Evolutionary conservation across 2,113 vertebrate species (phyloP).

Genomic region (Grammomys surdaster): DNA sequence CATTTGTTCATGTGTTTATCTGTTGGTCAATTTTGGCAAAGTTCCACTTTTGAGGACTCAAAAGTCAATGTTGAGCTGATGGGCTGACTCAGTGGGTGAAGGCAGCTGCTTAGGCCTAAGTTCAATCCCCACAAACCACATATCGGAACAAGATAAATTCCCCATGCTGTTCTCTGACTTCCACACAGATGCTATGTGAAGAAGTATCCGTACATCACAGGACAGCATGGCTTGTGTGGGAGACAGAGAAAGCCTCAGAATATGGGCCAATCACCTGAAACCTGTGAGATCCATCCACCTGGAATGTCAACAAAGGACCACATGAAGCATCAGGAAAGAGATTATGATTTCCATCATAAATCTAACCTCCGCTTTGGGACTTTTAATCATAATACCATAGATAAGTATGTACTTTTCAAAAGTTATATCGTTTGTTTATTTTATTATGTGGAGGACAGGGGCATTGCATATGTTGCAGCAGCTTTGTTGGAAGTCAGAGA

Average conservation of each 20-base stretch:
- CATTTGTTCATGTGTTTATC: not conserved
- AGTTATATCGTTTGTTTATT: not conserved
- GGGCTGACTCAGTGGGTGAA: not conserved
- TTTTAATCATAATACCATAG: not conserved
- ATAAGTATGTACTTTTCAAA: not conserved
- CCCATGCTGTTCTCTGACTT: not conserved
- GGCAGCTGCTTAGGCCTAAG: not conserved
- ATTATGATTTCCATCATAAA: not conserved
- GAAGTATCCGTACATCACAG: not conserved
- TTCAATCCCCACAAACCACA: not conserved
- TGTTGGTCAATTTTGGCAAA: conserved; percentile 4
- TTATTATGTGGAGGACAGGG: not conserved
- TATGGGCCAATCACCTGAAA: not conserved
- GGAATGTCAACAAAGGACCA: not conserved
- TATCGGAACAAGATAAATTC: not conserved
- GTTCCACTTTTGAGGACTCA: not conserved
- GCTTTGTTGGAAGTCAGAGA: not conserved
- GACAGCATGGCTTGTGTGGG: not conserved
- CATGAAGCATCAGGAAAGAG: not conserved
- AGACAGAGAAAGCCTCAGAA: not conserved
- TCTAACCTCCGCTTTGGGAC: not conserved
- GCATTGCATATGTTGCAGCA: too few species aligned
- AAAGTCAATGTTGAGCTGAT: not conserved
- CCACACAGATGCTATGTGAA: not conserved
- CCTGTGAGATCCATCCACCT: not conserved